A percentile compares a stretch with the other conserved stretches of the same genome.
phyloP scores from a whole-genome alignment of 2,888 invertebrate genomes.

The Drosophila villosipedis region DNA sequence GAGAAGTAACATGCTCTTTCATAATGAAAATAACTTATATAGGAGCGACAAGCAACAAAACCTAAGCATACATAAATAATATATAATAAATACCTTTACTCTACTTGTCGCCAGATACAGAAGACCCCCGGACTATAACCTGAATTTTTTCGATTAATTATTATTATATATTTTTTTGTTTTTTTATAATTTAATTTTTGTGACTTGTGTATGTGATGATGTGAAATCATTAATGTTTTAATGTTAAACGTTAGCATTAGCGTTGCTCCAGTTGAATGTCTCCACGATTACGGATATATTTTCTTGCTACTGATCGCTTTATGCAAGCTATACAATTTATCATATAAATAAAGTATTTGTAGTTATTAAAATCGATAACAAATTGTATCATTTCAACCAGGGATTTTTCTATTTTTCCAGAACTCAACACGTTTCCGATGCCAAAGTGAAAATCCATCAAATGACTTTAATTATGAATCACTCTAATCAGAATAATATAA shows the following conservation, averaged over 20 bases:
- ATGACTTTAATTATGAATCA: neutral
- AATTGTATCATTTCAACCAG: neutral
- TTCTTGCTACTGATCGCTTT: constrained; percentile 45
- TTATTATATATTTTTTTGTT: constrained; percentile 4
- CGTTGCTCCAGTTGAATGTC: constrained; percentile 41
- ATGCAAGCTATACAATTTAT: constrained; percentile 68
- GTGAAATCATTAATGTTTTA: constrained; percentile 16
- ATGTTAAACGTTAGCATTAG: constrained; percentile 47
- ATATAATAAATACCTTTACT: constrained; percentile 2
- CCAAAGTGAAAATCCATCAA: neutral
- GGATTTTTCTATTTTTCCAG: neutral
- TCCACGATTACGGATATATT: constrained; percentile 38
- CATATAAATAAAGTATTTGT: constrained; percentile 75
- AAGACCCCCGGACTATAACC: constrained; percentile 7
- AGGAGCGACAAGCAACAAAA: constrained; percentile 2
- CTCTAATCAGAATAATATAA: neutral
- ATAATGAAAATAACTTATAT: constrained; percentile 38
- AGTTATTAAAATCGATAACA: constrained; percentile 60
- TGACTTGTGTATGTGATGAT: constrained; percentile 17
- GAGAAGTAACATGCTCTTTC: constrained; percentile 56
- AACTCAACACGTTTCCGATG: neutral
- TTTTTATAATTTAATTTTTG: constrained; percentile 16
- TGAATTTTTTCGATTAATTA: constrained; percentile 10
- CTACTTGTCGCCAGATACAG: constrained; percentile 8
- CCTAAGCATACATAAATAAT: constrained; percentile 6